phyloP scores from a whole-genome alignment of 2,797 vertebrate species.

The Sebastes steindachneri region DNA sequence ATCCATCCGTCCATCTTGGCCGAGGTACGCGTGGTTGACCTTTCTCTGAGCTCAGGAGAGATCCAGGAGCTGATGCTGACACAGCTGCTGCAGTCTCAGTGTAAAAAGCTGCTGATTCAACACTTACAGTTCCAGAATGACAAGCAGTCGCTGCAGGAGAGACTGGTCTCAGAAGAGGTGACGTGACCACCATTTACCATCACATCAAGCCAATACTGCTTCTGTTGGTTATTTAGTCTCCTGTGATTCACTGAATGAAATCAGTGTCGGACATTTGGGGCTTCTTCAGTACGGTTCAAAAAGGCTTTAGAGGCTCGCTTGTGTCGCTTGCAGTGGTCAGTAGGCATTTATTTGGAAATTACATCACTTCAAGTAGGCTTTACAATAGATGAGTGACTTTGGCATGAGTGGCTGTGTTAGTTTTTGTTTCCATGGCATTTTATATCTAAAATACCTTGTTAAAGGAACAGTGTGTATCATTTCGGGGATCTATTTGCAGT shows the following conservation, averaged over 20 bases:
- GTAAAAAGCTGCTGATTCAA: constrained; percentile 72
- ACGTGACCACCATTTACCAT: background rate
- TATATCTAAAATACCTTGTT: too few relatives aligned
- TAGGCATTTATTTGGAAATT: background rate
- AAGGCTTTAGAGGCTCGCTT: background rate
- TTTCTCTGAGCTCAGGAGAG: constrained; percentile 80
- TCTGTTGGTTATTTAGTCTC: background rate
- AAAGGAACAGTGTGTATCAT: too few relatives aligned
- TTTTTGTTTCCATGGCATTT: too few relatives aligned
- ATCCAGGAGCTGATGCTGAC: constrained; percentile 84
- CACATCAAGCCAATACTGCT: background rate
- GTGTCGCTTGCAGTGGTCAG: background rate
- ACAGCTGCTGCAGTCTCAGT: constrained; percentile 78
- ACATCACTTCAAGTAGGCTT: too few relatives aligned
- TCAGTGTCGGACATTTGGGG: background rate
- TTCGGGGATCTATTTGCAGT: too few relatives aligned
- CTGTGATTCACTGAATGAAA: background rate
- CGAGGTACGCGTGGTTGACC: constrained; percentile 81
- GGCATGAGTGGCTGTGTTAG: too few relatives aligned
- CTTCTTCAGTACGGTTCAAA: background rate
- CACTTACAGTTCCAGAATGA: constrained; percentile 69
- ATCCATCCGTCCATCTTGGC: constrained; percentile 81
- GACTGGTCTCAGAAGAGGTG: constrained; percentile 80
- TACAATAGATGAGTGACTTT: too few relatives aligned
- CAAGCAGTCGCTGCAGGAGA: constrained; percentile 68